Percentiles rank a stretch among this genome's conserved stretches.
Evolutionary conservation across 2,888 invertebrate genomes (phyloP).

Genomic region (Tuta absoluta): DNA sequence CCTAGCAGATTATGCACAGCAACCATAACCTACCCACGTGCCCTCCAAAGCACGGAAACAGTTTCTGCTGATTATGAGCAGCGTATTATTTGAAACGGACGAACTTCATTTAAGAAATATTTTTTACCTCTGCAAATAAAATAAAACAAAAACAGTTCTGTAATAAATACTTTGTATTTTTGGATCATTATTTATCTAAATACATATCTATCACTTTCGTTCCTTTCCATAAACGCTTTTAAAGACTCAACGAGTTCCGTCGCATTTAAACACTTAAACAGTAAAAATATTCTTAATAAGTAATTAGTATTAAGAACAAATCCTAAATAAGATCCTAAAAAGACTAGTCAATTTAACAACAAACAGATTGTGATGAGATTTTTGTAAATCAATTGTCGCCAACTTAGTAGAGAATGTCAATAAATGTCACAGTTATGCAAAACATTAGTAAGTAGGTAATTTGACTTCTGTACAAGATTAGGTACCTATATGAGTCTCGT

Average conservation of each 20-base stretch:
- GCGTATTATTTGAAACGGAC: no score
- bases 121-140: not conserved
- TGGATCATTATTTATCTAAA: constrained; percentile 34
- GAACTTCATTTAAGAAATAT: no score
- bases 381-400: not conserved
- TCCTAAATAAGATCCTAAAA: constrained; percentile 45
- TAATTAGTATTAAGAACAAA: constrained; percentile 33
- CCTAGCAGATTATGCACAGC: no score
- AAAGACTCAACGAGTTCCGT: constrained; percentile 25
- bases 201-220: constrained; percentile 44
- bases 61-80: no score
- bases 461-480: no score
- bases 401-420: not conserved
- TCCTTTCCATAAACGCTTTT: constrained; percentile 23
- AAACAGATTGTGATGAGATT: constrained; percentile 13
- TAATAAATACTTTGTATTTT: constrained; percentile 41
- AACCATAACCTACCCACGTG: no score
- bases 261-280: constrained; percentile 17
- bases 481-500: no score
- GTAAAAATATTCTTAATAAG: constrained; percentile 24
- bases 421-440: not conserved
- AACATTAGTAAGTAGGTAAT: no score
- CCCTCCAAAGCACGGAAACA: no score
- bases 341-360: constrained; percentile 50
- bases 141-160: constrained; percentile 32